Conservation (phyloP, 37 sponge, comb jelly and placozoan genomes). For the Cliona cf. orientalis region DNA sequence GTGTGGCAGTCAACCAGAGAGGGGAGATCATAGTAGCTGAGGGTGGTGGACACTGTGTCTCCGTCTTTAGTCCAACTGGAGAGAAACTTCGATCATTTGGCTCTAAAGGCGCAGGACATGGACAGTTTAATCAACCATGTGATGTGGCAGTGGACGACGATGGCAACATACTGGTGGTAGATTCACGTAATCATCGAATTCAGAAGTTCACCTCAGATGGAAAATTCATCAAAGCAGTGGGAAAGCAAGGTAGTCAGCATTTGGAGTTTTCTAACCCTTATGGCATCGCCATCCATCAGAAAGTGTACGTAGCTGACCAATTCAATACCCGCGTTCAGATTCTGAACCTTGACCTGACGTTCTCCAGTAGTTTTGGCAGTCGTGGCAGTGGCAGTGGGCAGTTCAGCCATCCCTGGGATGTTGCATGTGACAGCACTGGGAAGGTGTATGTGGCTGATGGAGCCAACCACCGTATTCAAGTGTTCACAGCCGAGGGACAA, state of each 20-base stretch:
- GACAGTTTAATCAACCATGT: neutral
- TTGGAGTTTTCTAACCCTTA: slow-evolving; percentile 42
- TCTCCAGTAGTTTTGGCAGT: slow-evolving; percentile 43
- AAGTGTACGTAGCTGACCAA: slow-evolving; percentile 40
- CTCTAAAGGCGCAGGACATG: neutral
- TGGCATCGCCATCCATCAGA: slow-evolving; percentile 34
- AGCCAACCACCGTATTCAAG: slow-evolving; percentile 53
- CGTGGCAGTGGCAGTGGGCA: too few relatives aligned
- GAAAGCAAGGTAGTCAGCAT: neutral
- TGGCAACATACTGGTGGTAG: slow-evolving; percentile 25
- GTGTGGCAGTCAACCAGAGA: neutral
- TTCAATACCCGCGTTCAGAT: slow-evolving; percentile 47
- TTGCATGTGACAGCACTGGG: slow-evolving; percentile 37
- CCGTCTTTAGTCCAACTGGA: slow-evolving; percentile 25
- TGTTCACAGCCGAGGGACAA: slow-evolving; percentile 33
- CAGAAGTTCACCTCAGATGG: slow-evolving; percentile 67
- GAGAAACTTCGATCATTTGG: slow-evolving; percentile 13
- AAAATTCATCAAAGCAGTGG: slow-evolving; percentile 22
- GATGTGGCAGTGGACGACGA: slow-evolving; percentile 32
- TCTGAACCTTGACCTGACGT: slow-evolving; percentile 52
- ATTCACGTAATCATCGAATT: slow-evolving; percentile 24
- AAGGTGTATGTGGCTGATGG: slow-evolving; percentile 59
- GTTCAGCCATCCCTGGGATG: slow-evolving; percentile 31
- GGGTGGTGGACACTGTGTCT: slow-evolving; percentile 13
- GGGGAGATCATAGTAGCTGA: slow-evolving; percentile 20